Base-by-base conservation (phyloP, 2,888 invertebrate genomes). In the Synergus gifuensis region DNA sequence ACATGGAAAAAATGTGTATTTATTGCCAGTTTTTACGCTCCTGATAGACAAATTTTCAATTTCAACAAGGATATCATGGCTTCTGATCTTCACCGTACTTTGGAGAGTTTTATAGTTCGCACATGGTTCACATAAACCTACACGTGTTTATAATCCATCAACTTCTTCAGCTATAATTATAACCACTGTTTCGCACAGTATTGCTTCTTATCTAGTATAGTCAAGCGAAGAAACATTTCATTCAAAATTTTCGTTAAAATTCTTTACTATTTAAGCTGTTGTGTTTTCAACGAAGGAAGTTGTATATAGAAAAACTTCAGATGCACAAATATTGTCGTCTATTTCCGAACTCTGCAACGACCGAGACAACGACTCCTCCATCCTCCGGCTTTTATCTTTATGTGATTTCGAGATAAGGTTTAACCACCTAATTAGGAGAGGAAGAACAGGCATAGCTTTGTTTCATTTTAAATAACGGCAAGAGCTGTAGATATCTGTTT, bases 401-500 rank as follows among this genome's bases (percentile, higher is more conserved):
- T 69, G 22, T 1, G 28, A 16, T 49, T 69, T 49, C 2, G n/a
- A 1, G 54, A 73, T 54, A 73, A 73, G n/a, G n/a, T 40, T 49
- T 73, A 28, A 54, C n/a, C n/a, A 54, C 16, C 49, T 54, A 54
- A 73, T 73, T 54, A 54, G 36, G n/a, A n/a, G 73, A 54, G 16
- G 8, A 12, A n/a, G 36, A 22, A n/a, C 73, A 73, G 54, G 40
- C 28, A 28, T 49, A 16, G 46, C 49, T 49, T 28, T 62, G 11
- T 11, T 62, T 11, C 54, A 73, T 7, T n/a, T 73, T 36, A 40
- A 54, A 58, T 49, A 73, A 73, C 73, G 40, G 73, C n/a, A 73
- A 54, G 36, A 36, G 66, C 42, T 66, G n/a, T n/a, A 18, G 42
- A 42, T 69, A 69, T 69, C 28, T 49, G 49, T 73, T 73, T 73